A percentile compares a stretch with the other conserved stretches of the same genome.
Evolutionary conservation across 2,888 invertebrate species (phyloP).

Genomic region (Macropis europaea): DNA sequence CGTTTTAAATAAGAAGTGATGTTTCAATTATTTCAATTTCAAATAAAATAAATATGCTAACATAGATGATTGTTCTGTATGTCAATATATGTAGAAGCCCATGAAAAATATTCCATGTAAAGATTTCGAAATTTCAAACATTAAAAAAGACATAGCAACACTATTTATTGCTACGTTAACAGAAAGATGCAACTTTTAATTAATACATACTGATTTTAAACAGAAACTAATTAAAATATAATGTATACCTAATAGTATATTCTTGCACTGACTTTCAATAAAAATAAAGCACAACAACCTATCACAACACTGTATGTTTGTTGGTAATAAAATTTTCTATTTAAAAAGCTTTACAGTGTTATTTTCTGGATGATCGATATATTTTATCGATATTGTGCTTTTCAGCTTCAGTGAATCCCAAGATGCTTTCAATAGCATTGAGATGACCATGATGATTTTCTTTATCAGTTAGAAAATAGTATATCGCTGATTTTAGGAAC

Average conservation of each 20-base stretch:
- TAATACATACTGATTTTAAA: neutral
- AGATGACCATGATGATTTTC: conserved; percentile 94
- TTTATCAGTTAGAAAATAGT: conserved; percentile 94
- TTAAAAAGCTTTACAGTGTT: conserved; percentile 49
- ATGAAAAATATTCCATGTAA: too few relatives aligned
- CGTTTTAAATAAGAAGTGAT: too few relatives aligned
- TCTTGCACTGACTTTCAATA: neutral
- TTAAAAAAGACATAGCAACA: conserved; percentile 11
- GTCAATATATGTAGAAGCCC: too few relatives aligned
- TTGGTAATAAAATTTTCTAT: conserved; percentile 28
- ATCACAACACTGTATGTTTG: conserved; percentile 10
- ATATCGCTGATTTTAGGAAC: conserved; percentile 95
- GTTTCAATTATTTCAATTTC: too few relatives aligned
- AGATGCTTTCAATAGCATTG: conserved; percentile 94
- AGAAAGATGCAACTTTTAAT: neutral
- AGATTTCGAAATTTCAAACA: neutral
- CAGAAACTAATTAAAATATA: neutral
- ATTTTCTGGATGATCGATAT: conserved; percentile 73
- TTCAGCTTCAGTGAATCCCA: conserved; percentile 92
- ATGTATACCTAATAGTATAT: neutral
- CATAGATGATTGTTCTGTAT: too few relatives aligned
- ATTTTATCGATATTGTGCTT: conserved; percentile 88
- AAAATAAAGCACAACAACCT: neutral
- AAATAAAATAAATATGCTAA: too few relatives aligned
- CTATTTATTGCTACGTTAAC: neutral